Evolutionary conservation across 2,113 vertebrate genomes (phyloP).

Genomic region (Pelobates fuscus): DNA sequence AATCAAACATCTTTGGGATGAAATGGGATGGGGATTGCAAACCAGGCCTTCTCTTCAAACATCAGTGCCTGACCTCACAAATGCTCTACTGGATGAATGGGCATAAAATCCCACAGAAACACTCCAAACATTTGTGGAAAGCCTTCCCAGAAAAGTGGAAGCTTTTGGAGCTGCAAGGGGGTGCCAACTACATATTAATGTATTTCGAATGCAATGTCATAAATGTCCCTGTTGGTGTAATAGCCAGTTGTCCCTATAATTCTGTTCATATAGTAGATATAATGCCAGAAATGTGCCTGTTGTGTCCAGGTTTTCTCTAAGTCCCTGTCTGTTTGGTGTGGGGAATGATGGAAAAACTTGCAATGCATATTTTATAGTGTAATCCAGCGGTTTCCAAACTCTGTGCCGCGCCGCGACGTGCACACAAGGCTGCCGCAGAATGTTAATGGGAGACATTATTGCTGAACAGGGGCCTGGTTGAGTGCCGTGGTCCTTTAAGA

Average conservation of each 20-base stretch:
- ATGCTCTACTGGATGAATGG: background rate
- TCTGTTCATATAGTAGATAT: background rate
- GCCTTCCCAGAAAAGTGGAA: background rate
- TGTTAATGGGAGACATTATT: too few relatives aligned
- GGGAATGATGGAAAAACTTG: too few relatives aligned
- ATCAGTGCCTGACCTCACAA: conserved; percentile 4
- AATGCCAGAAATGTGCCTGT: too few relatives aligned
- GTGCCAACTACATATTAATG: background rate
- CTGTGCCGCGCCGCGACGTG: too few relatives aligned
- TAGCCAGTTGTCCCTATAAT: background rate
- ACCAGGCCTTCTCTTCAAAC: background rate
- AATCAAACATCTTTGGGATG: background rate
- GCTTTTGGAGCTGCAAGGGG: background rate
- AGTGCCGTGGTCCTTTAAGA: too few relatives aligned
- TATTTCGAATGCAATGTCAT: background rate
- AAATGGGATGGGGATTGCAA: background rate
- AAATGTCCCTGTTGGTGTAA: background rate
- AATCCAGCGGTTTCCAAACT: too few relatives aligned
- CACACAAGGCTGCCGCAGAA: too few relatives aligned
- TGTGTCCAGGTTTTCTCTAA: too few relatives aligned
- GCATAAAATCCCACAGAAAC: background rate
- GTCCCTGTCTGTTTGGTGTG: too few relatives aligned
- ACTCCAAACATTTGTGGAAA: background rate
- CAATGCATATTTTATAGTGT: too few relatives aligned
- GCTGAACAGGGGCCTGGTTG: too few relatives aligned